These are phyloP conservation scores for Coenobita brevimanus DNA, from an alignment of 1,140 invertebrate genomes.

Conservation along the genomic window DNA sequence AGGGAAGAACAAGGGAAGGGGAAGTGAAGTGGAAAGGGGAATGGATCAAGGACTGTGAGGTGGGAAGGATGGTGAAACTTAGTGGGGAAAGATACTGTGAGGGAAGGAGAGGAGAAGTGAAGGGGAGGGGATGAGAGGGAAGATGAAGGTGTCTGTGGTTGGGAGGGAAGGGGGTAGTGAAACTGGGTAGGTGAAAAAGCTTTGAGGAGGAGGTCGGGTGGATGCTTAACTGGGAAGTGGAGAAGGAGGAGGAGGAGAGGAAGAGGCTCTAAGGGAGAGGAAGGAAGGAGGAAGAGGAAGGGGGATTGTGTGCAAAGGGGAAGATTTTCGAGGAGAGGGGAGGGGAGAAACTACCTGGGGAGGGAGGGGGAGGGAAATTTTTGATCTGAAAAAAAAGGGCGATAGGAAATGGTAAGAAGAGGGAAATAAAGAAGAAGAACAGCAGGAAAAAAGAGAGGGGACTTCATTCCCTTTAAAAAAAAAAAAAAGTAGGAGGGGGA, in stretches of 20 bases:
- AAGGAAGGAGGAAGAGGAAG: not conserved
- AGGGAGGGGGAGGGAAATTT: not conserved
- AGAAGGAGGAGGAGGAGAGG: not conserved
- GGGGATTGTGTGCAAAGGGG: not conserved
- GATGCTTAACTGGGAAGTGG: no score
- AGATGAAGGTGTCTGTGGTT: no score
- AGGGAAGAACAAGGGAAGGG: no score
- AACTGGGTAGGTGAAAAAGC: no score
- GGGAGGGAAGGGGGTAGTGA: no score
- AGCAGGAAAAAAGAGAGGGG: not conserved
- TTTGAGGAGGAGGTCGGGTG: no score
- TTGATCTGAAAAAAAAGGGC: not conserved
- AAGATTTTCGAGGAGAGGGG: not conserved
- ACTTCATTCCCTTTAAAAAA: not conserved
- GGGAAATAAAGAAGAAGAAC: not conserved
- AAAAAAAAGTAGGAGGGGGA: slow-evolving; percentile 1
- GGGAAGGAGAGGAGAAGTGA: no score
- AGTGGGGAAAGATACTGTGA: no score
- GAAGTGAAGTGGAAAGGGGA: no score
- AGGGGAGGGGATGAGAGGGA: no score
- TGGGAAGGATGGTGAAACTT: no score
- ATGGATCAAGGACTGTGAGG: no score
- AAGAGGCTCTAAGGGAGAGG: not conserved
- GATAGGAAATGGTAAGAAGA: not conserved
- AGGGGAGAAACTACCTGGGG: not conserved